These are phyloP conservation scores for Caranx melampygus DNA, from an alignment of 2,113 vertebrate species.

Conservation along the genomic window DNA sequence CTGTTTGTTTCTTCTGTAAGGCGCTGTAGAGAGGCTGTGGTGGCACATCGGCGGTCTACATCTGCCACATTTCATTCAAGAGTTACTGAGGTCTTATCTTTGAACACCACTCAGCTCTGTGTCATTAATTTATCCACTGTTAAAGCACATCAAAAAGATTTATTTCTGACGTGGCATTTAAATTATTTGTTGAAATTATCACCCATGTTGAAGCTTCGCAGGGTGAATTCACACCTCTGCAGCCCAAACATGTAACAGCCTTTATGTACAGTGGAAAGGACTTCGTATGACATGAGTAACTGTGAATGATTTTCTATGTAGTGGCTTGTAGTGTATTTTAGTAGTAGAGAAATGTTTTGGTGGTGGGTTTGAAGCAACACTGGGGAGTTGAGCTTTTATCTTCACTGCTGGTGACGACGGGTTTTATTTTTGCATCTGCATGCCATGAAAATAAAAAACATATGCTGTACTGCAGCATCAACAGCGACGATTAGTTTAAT, in stretches of 20 bases:
- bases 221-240: neutral
- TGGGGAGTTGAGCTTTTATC: neutral
- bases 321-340: no score
- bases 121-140: neutral
- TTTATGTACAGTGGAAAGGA: neutral
- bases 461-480: no score
- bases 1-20: constrained; percentile 18
- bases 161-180: neutral
- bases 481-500: neutral
- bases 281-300: neutral
- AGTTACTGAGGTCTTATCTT: constrained; percentile 10
- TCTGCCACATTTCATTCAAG: constrained; percentile 32
- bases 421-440: constrained; percentile 1
- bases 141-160: constrained; percentile 4
- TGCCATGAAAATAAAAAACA: neutral
- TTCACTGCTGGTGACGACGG: neutral
- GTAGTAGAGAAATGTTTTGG: no score
- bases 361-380: neutral
- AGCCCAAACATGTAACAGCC: constrained; percentile 3
- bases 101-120: constrained; percentile 6
- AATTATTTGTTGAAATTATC: neutral
- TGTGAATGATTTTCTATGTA: no score
- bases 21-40: neutral
- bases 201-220: neutral
- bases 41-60: neutral